Evolutionary conservation across 2,113 vertebrate genomes (phyloP).

Genomic region (Cyanoliseus patagonus): DNA sequence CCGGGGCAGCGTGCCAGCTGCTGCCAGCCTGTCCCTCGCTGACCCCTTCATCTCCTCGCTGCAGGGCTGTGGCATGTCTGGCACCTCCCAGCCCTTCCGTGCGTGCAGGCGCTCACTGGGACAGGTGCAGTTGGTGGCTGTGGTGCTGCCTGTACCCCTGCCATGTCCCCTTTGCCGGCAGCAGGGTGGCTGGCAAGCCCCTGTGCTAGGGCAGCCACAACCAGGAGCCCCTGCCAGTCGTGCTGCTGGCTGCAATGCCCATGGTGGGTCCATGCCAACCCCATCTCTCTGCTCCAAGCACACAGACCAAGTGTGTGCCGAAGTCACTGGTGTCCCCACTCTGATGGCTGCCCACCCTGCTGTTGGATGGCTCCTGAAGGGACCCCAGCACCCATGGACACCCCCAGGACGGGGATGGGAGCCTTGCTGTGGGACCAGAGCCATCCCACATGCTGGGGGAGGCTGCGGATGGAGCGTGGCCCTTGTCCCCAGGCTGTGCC

Average conservation of each 20-base stretch:
- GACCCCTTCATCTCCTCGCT: neutral
- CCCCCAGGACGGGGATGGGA: fast-evolving
- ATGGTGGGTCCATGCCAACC: fast-evolving
- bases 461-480: neutral
- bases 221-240: neutral
- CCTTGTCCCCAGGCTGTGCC: neutral
- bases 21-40: neutral
- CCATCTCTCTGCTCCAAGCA: neutral
- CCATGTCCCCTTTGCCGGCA: fast-evolving
- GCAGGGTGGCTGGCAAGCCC: neutral
- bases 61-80: neutral
- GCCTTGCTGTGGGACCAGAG: neutral
- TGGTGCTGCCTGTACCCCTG: neutral
- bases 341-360: neutral
- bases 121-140: fast-evolving
- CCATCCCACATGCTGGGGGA: fast-evolving
- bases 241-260: neutral
- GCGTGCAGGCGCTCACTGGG: neutral
- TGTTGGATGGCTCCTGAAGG: neutral
- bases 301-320: fast-evolving
- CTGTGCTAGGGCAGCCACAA: neutral
- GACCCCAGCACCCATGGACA: neutral
- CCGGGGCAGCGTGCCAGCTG: fast-evolving
- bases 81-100: fast-evolving
- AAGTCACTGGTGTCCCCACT: neutral